These are phyloP conservation scores for Helicolenus hilgendorfi DNA, from an alignment of 2,797 vertebrate species.

Conservation along the genomic window DNA sequence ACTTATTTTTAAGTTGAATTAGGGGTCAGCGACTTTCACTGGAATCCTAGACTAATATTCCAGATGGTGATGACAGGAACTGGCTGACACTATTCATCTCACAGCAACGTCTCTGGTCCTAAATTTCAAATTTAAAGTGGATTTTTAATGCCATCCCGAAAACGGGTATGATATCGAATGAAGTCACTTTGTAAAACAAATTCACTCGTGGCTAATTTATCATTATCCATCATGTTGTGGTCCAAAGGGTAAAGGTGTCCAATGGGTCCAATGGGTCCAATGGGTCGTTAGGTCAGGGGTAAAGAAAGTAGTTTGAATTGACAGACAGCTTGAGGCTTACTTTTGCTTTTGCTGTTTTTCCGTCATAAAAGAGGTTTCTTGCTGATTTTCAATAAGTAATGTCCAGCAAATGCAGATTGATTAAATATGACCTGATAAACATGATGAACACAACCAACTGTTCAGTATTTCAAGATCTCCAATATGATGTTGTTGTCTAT, in stretches of 20 bases:
- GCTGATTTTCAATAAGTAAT: neutral
- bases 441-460: neutral
- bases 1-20: slow-evolving; percentile 87
- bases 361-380: neutral
- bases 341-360: neutral
- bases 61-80: slow-evolving; percentile 89
- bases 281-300: neutral
- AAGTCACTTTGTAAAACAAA: neutral
- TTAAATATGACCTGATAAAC: neutral
- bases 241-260: neutral
- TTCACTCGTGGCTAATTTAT: neutral
- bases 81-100: slow-evolving; percentile 86
- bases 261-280: neutral
- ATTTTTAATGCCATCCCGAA: neutral
- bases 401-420: neutral
- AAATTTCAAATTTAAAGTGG: neutral
- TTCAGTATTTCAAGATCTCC: neutral
- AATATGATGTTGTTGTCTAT: neutral
- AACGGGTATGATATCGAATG: neutral
- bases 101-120: slow-evolving; percentile 76
- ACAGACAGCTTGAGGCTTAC: neutral
- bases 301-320: neutral
- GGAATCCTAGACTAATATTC: slow-evolving; percentile 91
- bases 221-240: neutral
- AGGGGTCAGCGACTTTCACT: slow-evolving; percentile 87